Conservation (phyloP, 2,797 vertebrate species). For the Gastrophryne carolinensis region DNA sequence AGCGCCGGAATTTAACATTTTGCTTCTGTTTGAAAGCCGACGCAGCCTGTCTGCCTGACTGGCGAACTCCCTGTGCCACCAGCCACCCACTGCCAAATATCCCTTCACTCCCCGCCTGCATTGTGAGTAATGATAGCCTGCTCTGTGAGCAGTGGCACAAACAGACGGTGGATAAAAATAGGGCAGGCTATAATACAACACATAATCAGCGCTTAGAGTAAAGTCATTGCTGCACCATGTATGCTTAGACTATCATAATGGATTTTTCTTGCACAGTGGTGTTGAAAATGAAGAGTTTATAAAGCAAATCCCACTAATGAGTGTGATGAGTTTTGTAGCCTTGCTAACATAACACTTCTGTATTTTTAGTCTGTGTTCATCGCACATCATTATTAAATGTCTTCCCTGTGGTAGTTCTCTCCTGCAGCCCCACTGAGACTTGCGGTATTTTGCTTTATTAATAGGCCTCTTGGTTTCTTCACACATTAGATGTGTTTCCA, state of each 20-base stretch:
- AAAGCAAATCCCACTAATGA: background rate
- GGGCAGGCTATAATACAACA: background rate
- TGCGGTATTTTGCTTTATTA: background rate
- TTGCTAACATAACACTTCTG: background rate
- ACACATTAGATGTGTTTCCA: background rate
- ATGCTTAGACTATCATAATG: too few species aligned
- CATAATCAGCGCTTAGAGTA: background rate
- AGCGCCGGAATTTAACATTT: too few species aligned
- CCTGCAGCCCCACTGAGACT: background rate
- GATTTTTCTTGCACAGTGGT: background rate
- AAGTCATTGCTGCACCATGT: background rate
- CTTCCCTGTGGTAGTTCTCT: background rate
- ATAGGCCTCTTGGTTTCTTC: background rate
- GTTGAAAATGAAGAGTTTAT: background rate
- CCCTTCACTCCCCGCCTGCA: too few species aligned
- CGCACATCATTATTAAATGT: background rate
- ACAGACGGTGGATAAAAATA: slow-evolving; percentile 15
- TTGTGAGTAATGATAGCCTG: background rate
- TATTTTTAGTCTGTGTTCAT: background rate
- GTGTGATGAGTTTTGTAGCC: background rate
- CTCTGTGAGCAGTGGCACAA: slow-evolving; percentile 3
- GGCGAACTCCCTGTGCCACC: background rate
- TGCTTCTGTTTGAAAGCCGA: too few species aligned
- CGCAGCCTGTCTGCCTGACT: too few species aligned
- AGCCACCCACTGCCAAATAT: too few species aligned